These are phyloP conservation scores for rabbit (Oryctolagus cuniculus) DNA, from an alignment of 2,113 vertebrate species.

Conservation along the genomic window mOryCun1.1 NC_091435.1:123149001-123149500, in stretches of 20 bases:
- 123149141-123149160: conserved; percentile 17
- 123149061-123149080: background rate
- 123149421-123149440: background rate
- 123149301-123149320: background rate
- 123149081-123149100: background rate
- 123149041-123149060: background rate
- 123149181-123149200: background rate
- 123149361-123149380: background rate
- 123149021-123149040: background rate
- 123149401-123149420: background rate
- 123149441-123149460: background rate
- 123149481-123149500: background rate
- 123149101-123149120: background rate
- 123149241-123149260: background rate
- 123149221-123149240: background rate
- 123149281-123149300: background rate
- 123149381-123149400: background rate
- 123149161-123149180: conserved; percentile 26
- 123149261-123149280: background rate
- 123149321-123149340: background rate
- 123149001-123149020: background rate
- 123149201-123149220: background rate
- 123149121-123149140: background rate
- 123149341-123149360: background rate
- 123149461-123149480: background rate